Base-by-base conservation (phyloP, 2,888 invertebrate genomes). In the Pterostichus madidus region DNA sequence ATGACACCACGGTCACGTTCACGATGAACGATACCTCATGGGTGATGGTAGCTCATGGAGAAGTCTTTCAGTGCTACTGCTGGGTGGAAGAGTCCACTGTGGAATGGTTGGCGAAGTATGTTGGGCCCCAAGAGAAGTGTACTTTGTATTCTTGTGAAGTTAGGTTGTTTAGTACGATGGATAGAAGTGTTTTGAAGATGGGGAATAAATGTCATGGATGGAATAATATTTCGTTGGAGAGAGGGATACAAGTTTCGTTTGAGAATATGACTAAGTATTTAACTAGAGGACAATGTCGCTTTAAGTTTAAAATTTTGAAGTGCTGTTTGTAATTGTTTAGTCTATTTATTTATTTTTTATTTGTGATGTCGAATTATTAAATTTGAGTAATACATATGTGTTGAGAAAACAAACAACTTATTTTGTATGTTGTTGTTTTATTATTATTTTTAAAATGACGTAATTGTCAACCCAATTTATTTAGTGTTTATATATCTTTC, bases 221-320 rank as follows among this genome's bases (percentile, higher is more conserved):
- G 81, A 81, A 81, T 49, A 81, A 59, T 75, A 15, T 73, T 31
- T n/a, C 75, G 17, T 32, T 81, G 32, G 81, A 81, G 8, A 81
- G 75, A 49, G 24, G 75, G 59, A 61, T 81, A 31, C 56, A 24
- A 32, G 24, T 81, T n/a, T 5, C n/a, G 7, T 8, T 81, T 13
- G 56, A 39, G 13, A 31, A 44, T 46, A 39, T 81, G 13, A 24
- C 17, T 8, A 61, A 56, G 17, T 81, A 61, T 61, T 75, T 81
- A n/a, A 75, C 24, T 13, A 15, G 11, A 11, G 46, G 61, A 5
- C 13, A 75, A 32, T 44, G 73, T 15, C 13, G 13, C n/a, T 77
- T 77, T 77, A 53, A 56, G 15, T 77, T 56, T 35, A 77, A 39
- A 39, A 77, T 77, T 15, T 49, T 76, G 11, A 52, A 32, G 35